A percentile compares a stretch with the other conserved stretches of the same genome.
phyloP scores from a whole-genome alignment of 2,797 vertebrate genomes.

The Tympanoctomys barrerae region DNA sequence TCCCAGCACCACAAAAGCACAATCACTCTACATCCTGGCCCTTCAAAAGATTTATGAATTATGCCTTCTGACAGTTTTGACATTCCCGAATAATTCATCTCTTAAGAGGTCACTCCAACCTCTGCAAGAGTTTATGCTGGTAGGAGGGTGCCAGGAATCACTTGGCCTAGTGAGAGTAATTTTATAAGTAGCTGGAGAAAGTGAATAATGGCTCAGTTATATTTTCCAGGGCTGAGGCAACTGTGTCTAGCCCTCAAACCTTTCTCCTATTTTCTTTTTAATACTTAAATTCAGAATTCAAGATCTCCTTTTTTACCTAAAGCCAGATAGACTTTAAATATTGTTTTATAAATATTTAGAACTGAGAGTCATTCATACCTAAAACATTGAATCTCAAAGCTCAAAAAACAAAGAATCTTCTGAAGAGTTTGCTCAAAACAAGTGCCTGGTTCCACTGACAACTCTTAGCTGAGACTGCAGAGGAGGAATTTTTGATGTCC shows the following conservation, averaged over 20 bases:
- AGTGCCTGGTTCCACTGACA: not conserved
- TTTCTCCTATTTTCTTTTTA: not conserved
- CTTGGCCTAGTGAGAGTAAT: not conserved
- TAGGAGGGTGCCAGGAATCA: not conserved
- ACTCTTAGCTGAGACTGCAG: not conserved
- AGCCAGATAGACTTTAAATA: not conserved
- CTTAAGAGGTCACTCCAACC: slow-evolving; percentile 54
- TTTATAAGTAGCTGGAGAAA: not conserved
- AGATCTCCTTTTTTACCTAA: not conserved
- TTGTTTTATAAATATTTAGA: not conserved
- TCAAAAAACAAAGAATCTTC: not conserved
- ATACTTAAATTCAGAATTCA: not conserved
- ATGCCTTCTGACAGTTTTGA: slow-evolving; percentile 7
- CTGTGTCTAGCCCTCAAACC: not conserved
- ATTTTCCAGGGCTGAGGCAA: not conserved
- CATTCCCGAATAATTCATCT: slow-evolving; percentile 46
- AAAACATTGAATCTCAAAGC: not conserved
- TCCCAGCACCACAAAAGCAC: not conserved
- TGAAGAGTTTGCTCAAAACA: not conserved
- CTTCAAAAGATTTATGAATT: not conserved
- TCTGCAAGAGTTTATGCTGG: not conserved
- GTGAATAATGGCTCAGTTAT: not conserved
- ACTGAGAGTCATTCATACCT: not conserved
- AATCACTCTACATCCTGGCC: not conserved
- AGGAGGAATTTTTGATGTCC: not conserved